phyloP scores from a whole-genome alignment of 2,113 vertebrate species.

The Centropristis striata region DNA sequence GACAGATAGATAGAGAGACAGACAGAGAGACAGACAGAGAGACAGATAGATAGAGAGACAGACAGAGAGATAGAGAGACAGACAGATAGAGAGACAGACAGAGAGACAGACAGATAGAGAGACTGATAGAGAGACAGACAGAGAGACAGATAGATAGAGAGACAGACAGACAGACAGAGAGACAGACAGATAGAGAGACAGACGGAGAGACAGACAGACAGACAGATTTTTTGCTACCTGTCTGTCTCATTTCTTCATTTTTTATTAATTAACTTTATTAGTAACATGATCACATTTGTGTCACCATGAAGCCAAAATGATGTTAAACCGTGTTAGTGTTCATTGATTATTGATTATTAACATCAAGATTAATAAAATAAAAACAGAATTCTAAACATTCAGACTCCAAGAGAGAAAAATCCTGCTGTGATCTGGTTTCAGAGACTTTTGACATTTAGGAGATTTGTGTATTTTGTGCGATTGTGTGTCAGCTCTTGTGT shows the following conservation, averaged over 20 bases:
- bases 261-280: neutral
- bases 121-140: constrained; percentile 40
- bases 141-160: too few relatives aligned
- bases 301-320: neutral
- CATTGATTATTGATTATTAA: too few relatives aligned
- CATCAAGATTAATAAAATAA: too few relatives aligned
- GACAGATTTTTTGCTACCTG: neutral
- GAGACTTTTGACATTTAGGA: too few relatives aligned
- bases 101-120: constrained; percentile 17
- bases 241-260: neutral
- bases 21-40: neutral
- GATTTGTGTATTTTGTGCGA: too few relatives aligned
- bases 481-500: too few relatives aligned
- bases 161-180: constrained; percentile 35
- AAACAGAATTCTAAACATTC: too few relatives aligned
- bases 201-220: neutral
- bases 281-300: neutral
- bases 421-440: too few relatives aligned
- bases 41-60: constrained; percentile 31
- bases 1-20: neutral
- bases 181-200: too few relatives aligned
- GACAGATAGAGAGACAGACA: constrained; percentile 46
- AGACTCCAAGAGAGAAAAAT: too few relatives aligned
- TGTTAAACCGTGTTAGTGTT: neutral
- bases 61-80: constrained; percentile 38